Evolutionary conservation across 2,113 vertebrate genomes (phyloP), one percentile per base, ranked within the genome.

Genomic region (Terrapene triunguis): DNA sequence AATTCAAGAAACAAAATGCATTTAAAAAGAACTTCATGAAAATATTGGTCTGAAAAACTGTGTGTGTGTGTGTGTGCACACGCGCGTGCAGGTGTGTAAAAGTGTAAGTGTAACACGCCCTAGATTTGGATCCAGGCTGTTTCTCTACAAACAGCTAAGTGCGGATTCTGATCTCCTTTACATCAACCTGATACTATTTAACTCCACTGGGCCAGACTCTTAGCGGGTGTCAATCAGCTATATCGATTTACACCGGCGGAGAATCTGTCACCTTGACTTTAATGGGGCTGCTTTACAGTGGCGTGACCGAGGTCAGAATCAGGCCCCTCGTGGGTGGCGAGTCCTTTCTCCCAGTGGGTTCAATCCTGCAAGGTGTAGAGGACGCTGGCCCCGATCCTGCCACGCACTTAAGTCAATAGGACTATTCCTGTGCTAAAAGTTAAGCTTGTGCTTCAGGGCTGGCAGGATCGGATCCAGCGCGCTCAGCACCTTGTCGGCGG

Each of bases 381-480:
- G 6, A 5, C 12, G 29, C 62, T n/a, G 35, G n/a, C 16, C 74
- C 74, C 24, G 42, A 42, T 8, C 24, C 11, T 47, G 38, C 10
- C 72, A 25, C 3, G 72, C 21, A 7, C 38, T 24, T 11, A 44
- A 11, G 10, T 76, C 72, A 25, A 76, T 2, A 5, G 42, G 22
- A 76, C 21, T 38, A 9, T 42, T 74, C 21, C 35, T 42, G n/a
- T 38, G n/a, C 69, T 74, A 10, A 74, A 19, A 74, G 0, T 1
- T 2, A 48, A 8, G 13, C 1, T 1, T 54, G 84, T 0, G 47
- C 81, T 38, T 25, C 29, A 80, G 29, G 42, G 38, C 38, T 11
- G 80, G 79, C 35, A 38, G 14, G 48, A 32, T 5, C 44, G 14
- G 1, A 1, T 22, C 59, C 10, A 3, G 2, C 8, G 84, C 0